These are phyloP conservation scores for Phrynocephalus versicolor DNA, from an alignment of 2,113 vertebrate genomes.

Conservation along the genomic window DNA sequence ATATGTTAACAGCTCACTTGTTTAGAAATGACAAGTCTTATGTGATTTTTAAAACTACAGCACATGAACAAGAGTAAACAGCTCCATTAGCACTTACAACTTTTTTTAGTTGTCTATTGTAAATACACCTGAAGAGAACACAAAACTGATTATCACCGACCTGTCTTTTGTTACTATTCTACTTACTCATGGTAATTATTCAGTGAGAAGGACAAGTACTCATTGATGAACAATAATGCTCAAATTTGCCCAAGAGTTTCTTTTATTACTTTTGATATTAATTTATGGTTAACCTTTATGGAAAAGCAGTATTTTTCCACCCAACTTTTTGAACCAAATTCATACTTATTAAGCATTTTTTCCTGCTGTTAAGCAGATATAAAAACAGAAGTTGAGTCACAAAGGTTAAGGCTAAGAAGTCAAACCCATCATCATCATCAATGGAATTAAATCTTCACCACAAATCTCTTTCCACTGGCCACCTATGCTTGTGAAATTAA, in stretches of 20 bases:
- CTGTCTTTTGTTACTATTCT: background rate
- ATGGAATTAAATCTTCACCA: constrained; percentile 58
- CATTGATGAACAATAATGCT: constrained; percentile 26
- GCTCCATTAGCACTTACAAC: background rate
- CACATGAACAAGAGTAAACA: background rate
- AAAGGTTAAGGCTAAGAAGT: constrained; percentile 49
- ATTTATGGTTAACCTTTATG: constrained; percentile 35
- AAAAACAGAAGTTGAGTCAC: constrained; percentile 63
- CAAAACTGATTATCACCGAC: background rate
- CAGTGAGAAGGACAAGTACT: constrained; percentile 32
- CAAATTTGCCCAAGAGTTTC: constrained; percentile 19
- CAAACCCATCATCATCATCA: constrained; percentile 52
- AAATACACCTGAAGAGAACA: no score
- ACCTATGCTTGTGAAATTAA: constrained; percentile 47
- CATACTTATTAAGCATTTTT: constrained; percentile 66
- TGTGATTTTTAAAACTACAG: background rate
- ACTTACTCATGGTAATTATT: no score
- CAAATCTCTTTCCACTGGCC: constrained; percentile 11
- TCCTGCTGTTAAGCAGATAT: constrained; percentile 45
- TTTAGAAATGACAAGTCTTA: background rate
- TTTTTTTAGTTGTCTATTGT: no score
- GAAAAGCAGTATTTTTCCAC: constrained; percentile 55
- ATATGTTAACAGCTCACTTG: background rate
- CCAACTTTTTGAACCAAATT: constrained; percentile 50
- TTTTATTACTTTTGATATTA: background rate